phyloP scores from a whole-genome alignment of 2,888 invertebrate species.

The Drosophila cognata region DNA sequence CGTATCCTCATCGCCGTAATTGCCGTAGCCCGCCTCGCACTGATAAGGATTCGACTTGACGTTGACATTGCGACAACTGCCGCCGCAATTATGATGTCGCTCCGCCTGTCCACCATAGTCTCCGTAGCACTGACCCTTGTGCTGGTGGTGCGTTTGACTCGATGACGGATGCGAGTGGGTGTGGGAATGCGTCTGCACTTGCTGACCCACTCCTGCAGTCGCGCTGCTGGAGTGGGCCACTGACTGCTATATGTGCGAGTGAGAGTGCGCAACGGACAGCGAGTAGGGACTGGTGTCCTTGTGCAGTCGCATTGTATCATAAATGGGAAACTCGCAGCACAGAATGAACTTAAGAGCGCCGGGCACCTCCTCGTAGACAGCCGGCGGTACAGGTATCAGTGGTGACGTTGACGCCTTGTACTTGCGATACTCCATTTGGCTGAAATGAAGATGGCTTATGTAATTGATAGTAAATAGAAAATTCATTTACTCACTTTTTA shows the following conservation, averaged over 20 bases:
- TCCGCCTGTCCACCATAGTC: slow-evolving; percentile 82
- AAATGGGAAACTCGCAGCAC: slow-evolving; percentile 95
- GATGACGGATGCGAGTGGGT: slow-evolving; percentile 41
- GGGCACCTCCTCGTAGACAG: slow-evolving; percentile 94
- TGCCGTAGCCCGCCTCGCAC: slow-evolving; percentile 83
- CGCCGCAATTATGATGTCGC: slow-evolving; percentile 81
- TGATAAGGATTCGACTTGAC: slow-evolving; percentile 84
- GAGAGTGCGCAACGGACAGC: slow-evolving; percentile 84
- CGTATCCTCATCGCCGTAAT: slow-evolving; percentile 79
- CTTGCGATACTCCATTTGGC: slow-evolving; percentile 93
- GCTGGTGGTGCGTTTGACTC: slow-evolving; percentile 65
- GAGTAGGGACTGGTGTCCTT: slow-evolving; percentile 84
- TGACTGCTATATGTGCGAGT: slow-evolving; percentile 85
- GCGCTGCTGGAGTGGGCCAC: slow-evolving; percentile 83
- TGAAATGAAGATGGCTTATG: slow-evolving; percentile 76
- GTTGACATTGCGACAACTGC: slow-evolving; percentile 81
- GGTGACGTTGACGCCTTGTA: slow-evolving; percentile 96
- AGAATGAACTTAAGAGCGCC: slow-evolving; percentile 92
- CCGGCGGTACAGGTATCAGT: slow-evolving; percentile 94
- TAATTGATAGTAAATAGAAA: background rate
- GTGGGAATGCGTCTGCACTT: slow-evolving; percentile 12
- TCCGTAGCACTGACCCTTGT: slow-evolving; percentile 81
- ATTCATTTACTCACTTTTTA: slow-evolving; percentile 88
- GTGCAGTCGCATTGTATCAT: slow-evolving; percentile 89
- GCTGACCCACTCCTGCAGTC: slow-evolving; percentile 75